These are phyloP conservation scores for Cyrtodaria siliqua DNA, from an alignment of 2,888 invertebrate species.

Conservation along the genomic window DNA sequence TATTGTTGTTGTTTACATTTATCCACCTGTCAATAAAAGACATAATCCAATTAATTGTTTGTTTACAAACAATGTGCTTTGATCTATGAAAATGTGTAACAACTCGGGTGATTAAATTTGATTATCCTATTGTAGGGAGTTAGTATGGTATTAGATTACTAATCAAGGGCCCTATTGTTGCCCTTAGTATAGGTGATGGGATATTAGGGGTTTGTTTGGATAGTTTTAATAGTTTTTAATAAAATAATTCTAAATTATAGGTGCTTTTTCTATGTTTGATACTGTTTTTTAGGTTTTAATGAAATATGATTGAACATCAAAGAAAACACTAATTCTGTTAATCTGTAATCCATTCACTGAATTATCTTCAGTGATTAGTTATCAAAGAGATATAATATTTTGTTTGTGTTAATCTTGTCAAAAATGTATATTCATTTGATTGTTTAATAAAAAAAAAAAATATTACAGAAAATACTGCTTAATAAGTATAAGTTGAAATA, in stretches of 20 bases:
- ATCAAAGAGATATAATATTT: no score
- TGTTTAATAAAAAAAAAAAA: no score
- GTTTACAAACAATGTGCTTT: slow-evolving; percentile 42
- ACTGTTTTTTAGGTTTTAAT: no score
- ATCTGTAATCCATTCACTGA: no score
- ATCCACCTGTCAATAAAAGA: slow-evolving; percentile 5
- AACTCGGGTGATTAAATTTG: background rate
- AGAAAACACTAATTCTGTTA: no score
- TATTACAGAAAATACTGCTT: no score
- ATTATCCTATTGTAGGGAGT: slow-evolving; percentile 2
- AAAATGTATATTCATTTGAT: no score
- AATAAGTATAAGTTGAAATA: no score
- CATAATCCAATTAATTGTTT: slow-evolving; percentile 33
- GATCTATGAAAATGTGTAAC: slow-evolving; percentile 33
- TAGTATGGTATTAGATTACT: slow-evolving; percentile 24
- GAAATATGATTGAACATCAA: no score
- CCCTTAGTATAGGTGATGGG: slow-evolving; percentile 31
- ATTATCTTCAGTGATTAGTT: no score
- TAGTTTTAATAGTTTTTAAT: background rate
- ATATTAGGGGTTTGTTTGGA: background rate
- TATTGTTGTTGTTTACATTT: slow-evolving; percentile 18
- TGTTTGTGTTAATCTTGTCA: no score
- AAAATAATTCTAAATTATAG: slow-evolving; percentile 9
- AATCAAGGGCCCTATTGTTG: slow-evolving; percentile 56
- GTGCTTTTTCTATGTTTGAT: slow-evolving; percentile 8